phyloP scores from a whole-genome alignment of 2,113 vertebrate species.

The Cebidichthys violaceus region DNA sequence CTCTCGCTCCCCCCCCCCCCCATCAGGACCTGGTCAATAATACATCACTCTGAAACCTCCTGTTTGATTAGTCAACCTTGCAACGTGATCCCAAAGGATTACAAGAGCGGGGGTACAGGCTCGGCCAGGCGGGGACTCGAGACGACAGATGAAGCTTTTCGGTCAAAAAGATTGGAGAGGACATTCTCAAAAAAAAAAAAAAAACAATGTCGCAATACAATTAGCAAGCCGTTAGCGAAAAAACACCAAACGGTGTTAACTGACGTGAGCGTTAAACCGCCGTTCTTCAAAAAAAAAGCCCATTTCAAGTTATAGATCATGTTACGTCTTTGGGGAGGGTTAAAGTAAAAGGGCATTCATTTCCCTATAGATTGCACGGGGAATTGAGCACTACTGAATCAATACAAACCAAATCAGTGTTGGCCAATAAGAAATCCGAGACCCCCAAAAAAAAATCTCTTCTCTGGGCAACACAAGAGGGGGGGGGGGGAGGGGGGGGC shows the following conservation, averaged over 20 bases:
- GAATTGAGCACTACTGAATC: conserved; percentile 72
- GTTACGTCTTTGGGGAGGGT: conserved; percentile 69
- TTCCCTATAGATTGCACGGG: conserved; percentile 72
- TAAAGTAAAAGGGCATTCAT: conserved; percentile 75
- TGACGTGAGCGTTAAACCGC: conserved; percentile 23
- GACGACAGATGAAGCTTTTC: conserved; percentile 25
- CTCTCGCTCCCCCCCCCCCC: no score
- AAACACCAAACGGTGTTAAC: conserved; percentile 39
- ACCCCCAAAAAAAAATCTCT: conserved; percentile 6
- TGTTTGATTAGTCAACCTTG: conserved; percentile 61
- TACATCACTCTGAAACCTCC: conserved; percentile 57
- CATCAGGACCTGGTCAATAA: conserved; percentile 69
- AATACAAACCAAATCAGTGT: conserved; percentile 79
- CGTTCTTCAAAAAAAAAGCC: conserved; percentile 25
- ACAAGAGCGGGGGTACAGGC: conserved; percentile 17
- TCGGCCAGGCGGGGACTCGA: conserved; percentile 7
- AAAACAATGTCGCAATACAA: not conserved
- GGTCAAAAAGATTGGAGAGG: not conserved
- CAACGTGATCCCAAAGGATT: conserved; percentile 54
- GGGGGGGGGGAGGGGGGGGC: no score
- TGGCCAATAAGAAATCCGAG: conserved; percentile 69
- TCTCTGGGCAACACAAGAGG: not conserved
- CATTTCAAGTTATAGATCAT: conserved; percentile 58
- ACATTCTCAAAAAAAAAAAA: conserved; percentile 7
- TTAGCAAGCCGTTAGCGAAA: conserved; percentile 28